These are phyloP conservation scores for Melieria crassipennis DNA, from an alignment of 2,888 invertebrate genomes.

Conservation along the genomic window DNA sequence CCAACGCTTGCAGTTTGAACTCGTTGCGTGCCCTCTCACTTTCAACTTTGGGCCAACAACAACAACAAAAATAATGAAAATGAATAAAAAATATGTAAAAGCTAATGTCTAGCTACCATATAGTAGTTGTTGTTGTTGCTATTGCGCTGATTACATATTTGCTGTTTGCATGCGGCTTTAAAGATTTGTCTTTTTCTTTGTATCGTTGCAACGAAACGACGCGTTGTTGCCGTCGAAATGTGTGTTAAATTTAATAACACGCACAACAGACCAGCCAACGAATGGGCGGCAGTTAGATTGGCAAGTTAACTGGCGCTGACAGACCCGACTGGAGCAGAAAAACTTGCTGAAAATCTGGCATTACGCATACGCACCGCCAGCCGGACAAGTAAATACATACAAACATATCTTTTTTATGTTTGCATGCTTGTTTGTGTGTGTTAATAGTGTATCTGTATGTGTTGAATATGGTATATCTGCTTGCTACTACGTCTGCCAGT, in stretches of 20 bases:
- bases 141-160: too few species aligned
- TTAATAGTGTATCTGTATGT: too few species aligned
- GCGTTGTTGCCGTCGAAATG: conserved; percentile 2
- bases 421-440: too few species aligned
- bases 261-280: not conserved
- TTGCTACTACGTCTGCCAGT: too few species aligned
- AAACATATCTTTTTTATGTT: not conserved
- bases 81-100: too few species aligned
- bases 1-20: too few species aligned
- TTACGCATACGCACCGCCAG: conserved; percentile 1
- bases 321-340: not conserved
- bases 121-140: not conserved
- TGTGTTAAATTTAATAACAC: conserved; percentile 24
- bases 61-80: too few species aligned
- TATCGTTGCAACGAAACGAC: not conserved
- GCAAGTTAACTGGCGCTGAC: not conserved
- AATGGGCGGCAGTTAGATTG: not conserved
- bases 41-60: too few species aligned
- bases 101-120: not conserved
- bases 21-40: too few species aligned
- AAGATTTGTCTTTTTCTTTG: too few species aligned
- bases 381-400: conserved; percentile 6
- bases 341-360: conserved; percentile 15
- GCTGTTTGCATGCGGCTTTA: too few species aligned
- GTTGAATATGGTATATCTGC: too few species aligned